Evolutionary conservation across 1,140 invertebrate species (phyloP), one percentile per base, ranked within the genome.

Genomic region (Sinella curviseta): DNA sequence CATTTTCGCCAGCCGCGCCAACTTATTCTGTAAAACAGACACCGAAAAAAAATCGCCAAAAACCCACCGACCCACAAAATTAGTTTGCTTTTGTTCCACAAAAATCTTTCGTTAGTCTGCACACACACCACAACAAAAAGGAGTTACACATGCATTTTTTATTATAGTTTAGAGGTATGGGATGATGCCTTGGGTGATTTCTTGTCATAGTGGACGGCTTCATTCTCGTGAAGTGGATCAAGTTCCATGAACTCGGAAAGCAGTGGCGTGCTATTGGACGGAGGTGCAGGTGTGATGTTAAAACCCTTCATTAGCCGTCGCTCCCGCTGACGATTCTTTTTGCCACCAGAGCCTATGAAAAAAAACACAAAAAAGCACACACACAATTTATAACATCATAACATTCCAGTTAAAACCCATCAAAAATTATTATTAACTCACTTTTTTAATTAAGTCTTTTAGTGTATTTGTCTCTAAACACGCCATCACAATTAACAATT

Each of bases 291-390:
- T 0, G 91, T 92, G 60, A 95, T 94, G 87, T 97, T 96, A 89
- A 97, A 97, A 0, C 95, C 95, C 86, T 97, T 97, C 94, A 97
- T 96, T 33, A 97, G 88, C 0, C 95, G 91, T 0, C 95, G 90
- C 85, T 97, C 95, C 87, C 96, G 95, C 86, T 96, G 94, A 0
- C 95, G 91, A 85, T 96, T 96, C 88, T 96, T 97, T 88, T 96
- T 96, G 36, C 95, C 95, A 80, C 95, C 94, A 82, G 93, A 92
- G 86, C 94, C 94, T 91, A 89, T 57, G 1, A 85, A 82, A 77
- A 73, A 81, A 74, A 48, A 60, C 77, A 74, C 17, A 20, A 20
- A 12, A 48, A 48, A 20, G 39, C 57, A 17, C 24, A 60, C 8
- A 60, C 4, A 60, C 24, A 60, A 60, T 60, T 48, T 48, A 48